These are phyloP conservation scores for Thunnus thynnus DNA, from an alignment of 2,113 vertebrate species.

Conservation along the genomic window DNA sequence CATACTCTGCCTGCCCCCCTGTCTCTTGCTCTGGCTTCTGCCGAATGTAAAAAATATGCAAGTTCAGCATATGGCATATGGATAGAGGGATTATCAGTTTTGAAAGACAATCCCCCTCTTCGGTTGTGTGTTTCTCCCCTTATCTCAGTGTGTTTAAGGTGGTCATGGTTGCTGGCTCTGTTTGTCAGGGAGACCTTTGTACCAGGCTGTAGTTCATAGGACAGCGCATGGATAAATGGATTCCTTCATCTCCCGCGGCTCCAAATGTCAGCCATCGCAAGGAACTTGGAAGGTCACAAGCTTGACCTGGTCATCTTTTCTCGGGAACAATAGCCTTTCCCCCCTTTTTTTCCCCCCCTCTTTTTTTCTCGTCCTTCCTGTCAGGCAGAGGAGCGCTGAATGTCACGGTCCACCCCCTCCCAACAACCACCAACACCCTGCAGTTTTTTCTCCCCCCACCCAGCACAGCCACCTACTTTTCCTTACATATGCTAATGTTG, in stretches of 20 bases:
- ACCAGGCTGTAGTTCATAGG: constrained; percentile 35
- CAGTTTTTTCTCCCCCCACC: constrained; percentile 57
- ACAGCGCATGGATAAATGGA: constrained; percentile 32
- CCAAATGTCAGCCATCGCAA: constrained; percentile 61
- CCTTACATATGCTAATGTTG: constrained; percentile 86
- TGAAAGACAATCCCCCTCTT: constrained; percentile 21
- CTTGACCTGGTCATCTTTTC: constrained; percentile 68
- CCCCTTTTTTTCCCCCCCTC: neutral
- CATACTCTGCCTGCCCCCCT: constrained; percentile 3
- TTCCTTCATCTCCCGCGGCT: constrained; percentile 32
- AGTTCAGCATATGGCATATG: constrained; percentile 58
- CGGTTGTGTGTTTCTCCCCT: constrained; percentile 20
- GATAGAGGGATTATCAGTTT: constrained; percentile 56
- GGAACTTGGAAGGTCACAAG: constrained; percentile 69
- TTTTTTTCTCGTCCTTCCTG: constrained; percentile 59
- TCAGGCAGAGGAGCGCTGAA: constrained; percentile 78
- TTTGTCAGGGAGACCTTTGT: constrained; percentile 55
- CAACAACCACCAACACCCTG: constrained; percentile 50
- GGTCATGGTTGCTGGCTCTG: constrained; percentile 18
- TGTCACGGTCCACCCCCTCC: constrained; percentile 66
- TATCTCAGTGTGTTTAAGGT: constrained; percentile 49
- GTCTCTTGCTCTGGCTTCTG: neutral
- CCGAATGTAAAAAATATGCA: constrained; percentile 43
- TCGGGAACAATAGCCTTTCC: constrained; percentile 68
- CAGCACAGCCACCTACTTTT: constrained; percentile 76